These are phyloP conservation scores for Cygnus atratus DNA, from an alignment of 2,113 vertebrate genomes.

Conservation along the genomic window DNA sequence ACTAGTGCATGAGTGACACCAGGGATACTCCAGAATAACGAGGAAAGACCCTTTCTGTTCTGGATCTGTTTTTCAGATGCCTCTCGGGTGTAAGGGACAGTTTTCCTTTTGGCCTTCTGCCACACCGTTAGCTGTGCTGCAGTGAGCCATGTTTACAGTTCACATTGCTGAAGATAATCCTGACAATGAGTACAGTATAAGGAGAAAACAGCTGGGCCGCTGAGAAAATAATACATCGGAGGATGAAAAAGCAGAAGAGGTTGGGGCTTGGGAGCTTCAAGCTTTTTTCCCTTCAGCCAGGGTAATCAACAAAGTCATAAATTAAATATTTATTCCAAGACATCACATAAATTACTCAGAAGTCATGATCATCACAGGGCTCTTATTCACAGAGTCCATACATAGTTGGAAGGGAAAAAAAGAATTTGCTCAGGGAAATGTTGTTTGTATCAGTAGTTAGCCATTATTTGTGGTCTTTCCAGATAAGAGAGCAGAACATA, in stretches of 20 bases:
- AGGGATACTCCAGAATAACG: background rate
- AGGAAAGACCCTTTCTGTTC: background rate
- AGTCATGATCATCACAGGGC: background rate
- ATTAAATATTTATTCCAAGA: constrained; percentile 43
- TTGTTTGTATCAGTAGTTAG: constrained; percentile 4
- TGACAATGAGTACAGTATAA: constrained; percentile 47
- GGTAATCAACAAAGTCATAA: constrained; percentile 54
- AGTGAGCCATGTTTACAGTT: constrained; percentile 51
- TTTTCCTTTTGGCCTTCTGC: constrained; percentile 34
- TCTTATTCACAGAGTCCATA: background rate
- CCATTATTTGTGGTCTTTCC: constrained; percentile 45
- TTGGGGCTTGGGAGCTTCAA: background rate
- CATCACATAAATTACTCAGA: constrained; percentile 33
- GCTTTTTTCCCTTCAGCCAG: constrained; percentile 1
- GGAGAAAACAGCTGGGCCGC: constrained; percentile 15
- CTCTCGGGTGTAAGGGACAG: background rate
- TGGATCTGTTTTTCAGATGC: background rate
- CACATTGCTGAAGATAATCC: constrained; percentile 39
- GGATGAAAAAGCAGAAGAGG: constrained; percentile 39
- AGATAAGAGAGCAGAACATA: constrained; percentile 29
- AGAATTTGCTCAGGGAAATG: background rate
- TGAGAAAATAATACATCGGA: constrained; percentile 62
- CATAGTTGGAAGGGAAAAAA: constrained; percentile 3
- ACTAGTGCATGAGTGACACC: background rate
- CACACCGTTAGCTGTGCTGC: background rate